Percentiles rank a stretch among this genome's conserved stretches.
Evolutionary conservation across 2,113 vertebrate genomes (phyloP).

Genomic region (Zapus hudsonius): DNA sequence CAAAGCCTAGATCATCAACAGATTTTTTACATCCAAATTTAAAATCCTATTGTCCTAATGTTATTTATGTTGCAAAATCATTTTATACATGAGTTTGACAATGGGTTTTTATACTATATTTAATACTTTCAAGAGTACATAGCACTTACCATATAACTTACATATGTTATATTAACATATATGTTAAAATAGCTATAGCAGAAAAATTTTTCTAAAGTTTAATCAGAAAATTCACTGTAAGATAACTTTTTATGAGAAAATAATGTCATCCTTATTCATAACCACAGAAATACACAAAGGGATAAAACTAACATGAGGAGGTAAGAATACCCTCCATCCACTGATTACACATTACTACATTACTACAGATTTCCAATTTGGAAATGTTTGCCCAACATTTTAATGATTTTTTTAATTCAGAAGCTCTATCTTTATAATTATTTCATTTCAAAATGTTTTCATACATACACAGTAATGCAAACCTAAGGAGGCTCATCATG

Average conservation of each 20-base stretch:
- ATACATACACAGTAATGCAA: neutral
- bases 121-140: neutral
- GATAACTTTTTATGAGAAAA: neutral
- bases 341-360: neutral
- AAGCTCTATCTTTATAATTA: neutral
- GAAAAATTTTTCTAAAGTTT: neutral
- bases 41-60: neutral
- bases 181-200: neutral
- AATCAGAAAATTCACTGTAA: neutral
- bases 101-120: neutral
- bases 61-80: neutral
- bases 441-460: neutral
- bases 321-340: neutral
- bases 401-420: neutral
- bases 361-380: neutral
- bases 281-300: neutral
- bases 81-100: neutral
- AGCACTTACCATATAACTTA: neutral
- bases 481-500: neutral
- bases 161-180: too few relatives aligned
- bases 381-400: neutral
- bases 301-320: neutral
- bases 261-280: neutral
- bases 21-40: neutral
- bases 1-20: neutral